These are phyloP conservation scores for Brachionus manjavacas DNA, from an alignment of 1,140 invertebrate genomes.

Conservation along the genomic window DNA sequence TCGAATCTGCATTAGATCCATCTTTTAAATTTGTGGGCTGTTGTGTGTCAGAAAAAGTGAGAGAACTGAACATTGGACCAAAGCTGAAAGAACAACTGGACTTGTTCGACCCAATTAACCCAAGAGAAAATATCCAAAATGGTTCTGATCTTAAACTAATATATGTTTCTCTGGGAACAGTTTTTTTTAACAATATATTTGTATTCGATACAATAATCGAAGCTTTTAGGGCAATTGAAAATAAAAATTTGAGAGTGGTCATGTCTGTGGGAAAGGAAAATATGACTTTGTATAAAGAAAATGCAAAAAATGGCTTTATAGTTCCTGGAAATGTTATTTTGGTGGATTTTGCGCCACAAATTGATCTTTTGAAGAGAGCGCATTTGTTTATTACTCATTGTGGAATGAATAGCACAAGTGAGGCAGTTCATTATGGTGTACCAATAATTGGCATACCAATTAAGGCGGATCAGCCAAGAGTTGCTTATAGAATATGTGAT, in stretches of 20 bases:
- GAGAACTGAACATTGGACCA: not conserved
- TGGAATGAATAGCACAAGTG: conserved; percentile 37
- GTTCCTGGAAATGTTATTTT: not conserved
- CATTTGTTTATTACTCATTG: conserved; percentile 35
- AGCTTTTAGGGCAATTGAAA: not conserved
- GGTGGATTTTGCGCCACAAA: not conserved
- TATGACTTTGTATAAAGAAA: not conserved
- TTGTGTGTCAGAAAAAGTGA: not conserved
- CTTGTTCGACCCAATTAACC: not conserved
- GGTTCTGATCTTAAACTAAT: not conserved
- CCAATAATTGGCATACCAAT: conserved; percentile 22
- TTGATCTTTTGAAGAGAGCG: not conserved
- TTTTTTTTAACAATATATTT: conserved; percentile 1
- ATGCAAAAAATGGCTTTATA: not conserved
- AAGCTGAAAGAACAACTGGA: not conserved
- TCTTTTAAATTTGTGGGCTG: conserved; percentile 27
- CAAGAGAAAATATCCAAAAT: not conserved
- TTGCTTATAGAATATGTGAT: not conserved
- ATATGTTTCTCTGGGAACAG: conserved; percentile 9
- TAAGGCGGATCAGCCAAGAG: conserved; percentile 14
- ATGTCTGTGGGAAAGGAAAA: not conserved
- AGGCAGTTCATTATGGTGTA: conserved; percentile 31
- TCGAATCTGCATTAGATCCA: not conserved
- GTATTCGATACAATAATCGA: conserved; percentile 5
- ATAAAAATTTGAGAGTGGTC: not conserved